Conservation (phyloP, 2,888 invertebrate species). For the Slavum lentiscoides region DNA sequence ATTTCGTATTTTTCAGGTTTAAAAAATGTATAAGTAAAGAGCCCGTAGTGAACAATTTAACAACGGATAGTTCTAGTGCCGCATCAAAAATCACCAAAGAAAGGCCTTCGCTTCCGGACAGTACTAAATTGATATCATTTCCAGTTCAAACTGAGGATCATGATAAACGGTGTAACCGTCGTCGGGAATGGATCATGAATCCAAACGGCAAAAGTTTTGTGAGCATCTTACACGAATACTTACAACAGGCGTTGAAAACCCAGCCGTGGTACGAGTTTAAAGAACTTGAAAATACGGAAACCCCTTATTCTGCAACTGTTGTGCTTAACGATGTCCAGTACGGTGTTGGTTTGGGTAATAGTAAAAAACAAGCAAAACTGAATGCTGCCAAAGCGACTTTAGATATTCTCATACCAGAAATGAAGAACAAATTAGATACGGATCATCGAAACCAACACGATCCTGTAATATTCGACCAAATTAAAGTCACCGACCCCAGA, state of each 20-base stretch:
- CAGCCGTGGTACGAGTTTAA: constrained; percentile 91
- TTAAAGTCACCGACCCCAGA: constrained; percentile 90
- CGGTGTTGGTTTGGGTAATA: constrained; percentile 90
- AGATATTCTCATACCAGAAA: constrained; percentile 89
- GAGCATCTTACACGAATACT: constrained; percentile 96
- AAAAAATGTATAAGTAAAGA: constrained; percentile 5
- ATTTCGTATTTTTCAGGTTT: constrained; percentile 27
- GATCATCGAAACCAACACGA: constrained; percentile 58
- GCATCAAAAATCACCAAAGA: constrained; percentile 70
- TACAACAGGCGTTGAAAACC: constrained; percentile 90
- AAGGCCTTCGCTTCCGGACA: constrained; percentile 82
- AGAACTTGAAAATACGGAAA: constrained; percentile 89
- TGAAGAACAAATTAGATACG: constrained; percentile 78
- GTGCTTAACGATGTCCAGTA: constrained; percentile 90
- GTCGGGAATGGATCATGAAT: constrained; percentile 92
- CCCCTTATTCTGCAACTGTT: constrained; percentile 92
- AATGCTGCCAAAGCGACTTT: constrained; percentile 88
- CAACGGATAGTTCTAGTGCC: not conserved
- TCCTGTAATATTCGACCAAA: constrained; percentile 74
- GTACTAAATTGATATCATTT: constrained; percentile 90
- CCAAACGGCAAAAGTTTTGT: constrained; percentile 94
- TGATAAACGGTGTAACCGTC: constrained; percentile 36
- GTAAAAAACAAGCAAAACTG: constrained; percentile 94
- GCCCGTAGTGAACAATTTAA: constrained; percentile 58
- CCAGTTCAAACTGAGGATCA: constrained; percentile 62